Percentiles rank a stretch among this genome's conserved stretches.
Evolutionary conservation across 1,140 invertebrate species (phyloP).

Genomic region (Trichomalopsis sarcophagae): DNA sequence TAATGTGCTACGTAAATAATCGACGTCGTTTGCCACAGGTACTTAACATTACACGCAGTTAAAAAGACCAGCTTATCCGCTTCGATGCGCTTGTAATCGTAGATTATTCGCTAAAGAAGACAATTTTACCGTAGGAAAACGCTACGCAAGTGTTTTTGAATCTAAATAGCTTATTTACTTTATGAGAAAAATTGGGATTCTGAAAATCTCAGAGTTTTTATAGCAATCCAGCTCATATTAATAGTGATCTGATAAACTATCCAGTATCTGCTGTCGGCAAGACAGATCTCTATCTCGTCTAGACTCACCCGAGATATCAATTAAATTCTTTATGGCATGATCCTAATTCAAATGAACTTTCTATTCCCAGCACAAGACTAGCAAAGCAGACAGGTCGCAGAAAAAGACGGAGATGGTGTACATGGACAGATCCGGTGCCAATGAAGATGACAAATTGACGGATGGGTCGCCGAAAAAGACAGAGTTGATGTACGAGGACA

Average conservation of each 20-base stretch:
- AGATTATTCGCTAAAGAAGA: too few relatives aligned
- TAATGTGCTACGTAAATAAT: conserved; percentile 51
- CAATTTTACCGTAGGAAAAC: too few relatives aligned
- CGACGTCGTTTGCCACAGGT: conserved; percentile 38
- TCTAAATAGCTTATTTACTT: too few relatives aligned
- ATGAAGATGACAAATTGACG: conserved; percentile 57
- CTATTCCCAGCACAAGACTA: not conserved
- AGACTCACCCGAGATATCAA: not conserved
- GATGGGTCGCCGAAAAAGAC: conserved; percentile 28
- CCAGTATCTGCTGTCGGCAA: not conserved
- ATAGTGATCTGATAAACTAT: too few relatives aligned
- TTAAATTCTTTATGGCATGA: not conserved
- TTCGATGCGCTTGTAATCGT: too few relatives aligned
- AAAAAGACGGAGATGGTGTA: conserved; percentile 60
- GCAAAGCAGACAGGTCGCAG: conserved; percentile 1
- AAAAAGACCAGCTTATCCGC: not conserved
- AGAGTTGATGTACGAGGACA: conserved; percentile 65
- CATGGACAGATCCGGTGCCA: conserved; percentile 60
- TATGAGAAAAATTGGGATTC: too few relatives aligned
- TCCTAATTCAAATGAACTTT: not conserved
- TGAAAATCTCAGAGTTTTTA: too few relatives aligned
- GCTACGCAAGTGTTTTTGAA: too few relatives aligned
- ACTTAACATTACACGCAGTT: conserved; percentile 12
- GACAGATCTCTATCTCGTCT: not conserved
- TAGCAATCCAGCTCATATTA: too few relatives aligned